Evolutionary conservation across 2,888 invertebrate genomes (phyloP).

Genomic region (Spodoptera exigua): DNA sequence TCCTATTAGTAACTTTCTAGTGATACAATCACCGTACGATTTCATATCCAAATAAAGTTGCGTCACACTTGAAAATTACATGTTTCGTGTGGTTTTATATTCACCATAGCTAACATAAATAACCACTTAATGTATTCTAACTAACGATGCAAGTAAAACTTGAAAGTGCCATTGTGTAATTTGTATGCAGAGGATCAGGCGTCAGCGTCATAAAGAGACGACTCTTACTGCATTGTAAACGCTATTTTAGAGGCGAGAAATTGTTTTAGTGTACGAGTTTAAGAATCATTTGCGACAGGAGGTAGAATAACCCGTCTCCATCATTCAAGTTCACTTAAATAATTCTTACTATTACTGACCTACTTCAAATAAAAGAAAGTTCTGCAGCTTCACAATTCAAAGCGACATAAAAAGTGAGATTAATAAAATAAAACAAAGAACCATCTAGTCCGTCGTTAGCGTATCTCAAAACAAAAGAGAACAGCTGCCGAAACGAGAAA

Average conservation of each 20-base stretch:
- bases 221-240: conserved; percentile 79
- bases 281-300: conserved; percentile 43
- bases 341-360: conserved; percentile 12
- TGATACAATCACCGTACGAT: conserved; percentile 39
- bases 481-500: conserved; percentile 34
- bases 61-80: conserved; percentile 44
- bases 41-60: conserved; percentile 47
- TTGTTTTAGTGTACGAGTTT: conserved; percentile 72
- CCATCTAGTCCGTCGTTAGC: conserved; percentile 21
- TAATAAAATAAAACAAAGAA: conserved; percentile 26
- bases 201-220: conserved; percentile 75
- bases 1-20: conserved; percentile 27
- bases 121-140: conserved; percentile 64
- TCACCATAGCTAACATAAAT: conserved; percentile 41
- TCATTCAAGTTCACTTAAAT: conserved; percentile 24
- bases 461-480: conserved; percentile 44
- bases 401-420: conserved; percentile 25
- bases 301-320: conserved; percentile 27
- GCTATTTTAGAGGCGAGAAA: conserved; percentile 64
- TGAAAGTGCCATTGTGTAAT: conserved; percentile 77
- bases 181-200: conserved; percentile 78
- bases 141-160: conserved; percentile 75
- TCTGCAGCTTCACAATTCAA: conserved; percentile 7
- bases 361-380: conserved; percentile 28
- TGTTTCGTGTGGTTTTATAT: conserved; percentile 42